phyloP scores from a whole-genome alignment of 2,888 invertebrate genomes.

The Cheilosia urbana region DNA sequence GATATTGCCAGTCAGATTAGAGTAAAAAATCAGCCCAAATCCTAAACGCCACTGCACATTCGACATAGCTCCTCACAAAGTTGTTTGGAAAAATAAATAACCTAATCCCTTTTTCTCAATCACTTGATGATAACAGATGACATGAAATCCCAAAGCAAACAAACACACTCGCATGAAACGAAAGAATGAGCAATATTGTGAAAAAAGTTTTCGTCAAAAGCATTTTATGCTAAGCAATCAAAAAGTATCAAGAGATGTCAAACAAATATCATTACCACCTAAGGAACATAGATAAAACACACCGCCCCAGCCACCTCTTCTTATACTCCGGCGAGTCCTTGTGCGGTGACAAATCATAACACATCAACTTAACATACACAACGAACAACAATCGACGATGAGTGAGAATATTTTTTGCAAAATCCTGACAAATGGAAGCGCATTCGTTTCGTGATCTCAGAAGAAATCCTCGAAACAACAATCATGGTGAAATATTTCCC shows the following conservation, averaged over 20 bases:
- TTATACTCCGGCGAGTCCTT: conserved; percentile 22
- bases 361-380: conserved; percentile 46
- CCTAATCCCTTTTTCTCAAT: conserved; percentile 35
- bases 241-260: conserved; percentile 74
- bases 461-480: conserved; percentile 49
- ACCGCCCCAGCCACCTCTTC: background rate
- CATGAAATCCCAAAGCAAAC: conserved; percentile 24
- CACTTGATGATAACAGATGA: conserved; percentile 14
- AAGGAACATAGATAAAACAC: conserved; percentile 49
- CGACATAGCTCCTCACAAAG: too few species aligned
- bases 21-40: too few species aligned
- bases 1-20: too few species aligned
- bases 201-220: conserved; percentile 58
- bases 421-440: conserved; percentile 69
- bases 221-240: conserved; percentile 70
- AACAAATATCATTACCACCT: conserved; percentile 75
- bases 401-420: conserved; percentile 47
- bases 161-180: conserved; percentile 3
- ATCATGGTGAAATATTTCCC: conserved; percentile 44
- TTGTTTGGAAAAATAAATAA: background rate
- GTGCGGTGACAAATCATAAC: conserved; percentile 60
- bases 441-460: conserved; percentile 62
- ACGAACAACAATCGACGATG: conserved; percentile 52
- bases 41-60: too few species aligned
- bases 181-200: background rate